Evolutionary conservation across 2,797 vertebrate genomes (phyloP), one percentile per base, ranked within the genome.

Genomic region (Poecilia velifera): DNA sequence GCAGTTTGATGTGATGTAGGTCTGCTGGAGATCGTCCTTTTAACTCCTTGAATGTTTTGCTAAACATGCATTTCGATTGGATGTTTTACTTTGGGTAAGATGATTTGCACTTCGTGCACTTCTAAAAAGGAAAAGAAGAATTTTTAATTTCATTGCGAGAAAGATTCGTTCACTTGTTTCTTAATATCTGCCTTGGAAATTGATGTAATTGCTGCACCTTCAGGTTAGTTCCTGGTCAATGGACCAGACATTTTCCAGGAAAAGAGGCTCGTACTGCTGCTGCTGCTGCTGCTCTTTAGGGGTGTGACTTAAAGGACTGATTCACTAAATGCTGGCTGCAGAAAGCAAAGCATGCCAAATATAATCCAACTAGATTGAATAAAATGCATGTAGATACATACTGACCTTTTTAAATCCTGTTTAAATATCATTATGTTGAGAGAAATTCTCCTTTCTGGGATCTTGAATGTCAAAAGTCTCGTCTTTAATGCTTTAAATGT

Each of bases 161-260:
- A 36, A 64, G 14, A 64, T 36, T 64, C 2, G 16, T 64, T 36
- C 31, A 36, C 7, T 36, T 36, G 8, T 64, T 64, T 18, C 31
- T 64, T 31, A 59, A 20, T 8, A 64, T 4, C 14, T 3, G 16
- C 3, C 31, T 34, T 16, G 31, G 14, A n/a, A 62, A 34, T 36
- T 34, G 13, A 62, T 12, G 25, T 18, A 14, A 62, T 62, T 34
- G 34, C 62, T 39, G 62, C 10, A 22, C 74, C 62, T 62, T 82
- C 77, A 74, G 46, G 73, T 82, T 45, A n/a, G 45, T 76, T 77
- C 18, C 2, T 39, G 79, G 82, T 90, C 71, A 84, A 86, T 85
- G 72, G 36, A 2, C 2, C 34, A 10, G 7, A 66, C 34, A 10
- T 39, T 57, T 28, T 78, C 10, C 49, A 64, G 49, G 43, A 80